A percentile compares a stretch with the other conserved stretches of the same genome.
Evolutionary conservation across 2,888 invertebrate genomes (phyloP).

Genomic region (Cotesia congregata): DNA sequence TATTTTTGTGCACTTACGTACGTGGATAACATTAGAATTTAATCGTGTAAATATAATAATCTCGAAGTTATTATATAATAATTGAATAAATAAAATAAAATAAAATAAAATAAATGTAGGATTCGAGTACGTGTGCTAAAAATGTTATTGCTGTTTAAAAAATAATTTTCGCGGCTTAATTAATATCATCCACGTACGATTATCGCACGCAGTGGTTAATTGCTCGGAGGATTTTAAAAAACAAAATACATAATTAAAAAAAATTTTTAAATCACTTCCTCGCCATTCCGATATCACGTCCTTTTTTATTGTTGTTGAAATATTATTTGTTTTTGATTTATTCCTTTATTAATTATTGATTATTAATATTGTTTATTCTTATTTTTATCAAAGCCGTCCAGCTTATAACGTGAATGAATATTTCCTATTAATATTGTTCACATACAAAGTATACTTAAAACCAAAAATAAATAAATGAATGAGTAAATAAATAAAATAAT

Average conservation of each 20-base stretch:
- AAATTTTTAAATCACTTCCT: constrained; percentile 33
- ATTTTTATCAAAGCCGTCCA: constrained; percentile 71
- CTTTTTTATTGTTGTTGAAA: constrained; percentile 47
- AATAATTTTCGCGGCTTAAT: constrained; percentile 5
- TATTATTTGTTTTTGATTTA: background rate
- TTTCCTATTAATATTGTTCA: constrained; percentile 67
- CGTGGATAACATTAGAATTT: constrained; percentile 43
- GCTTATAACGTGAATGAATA: constrained; percentile 68
- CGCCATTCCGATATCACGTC: constrained; percentile 59
- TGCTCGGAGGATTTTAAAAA: constrained; percentile 26
- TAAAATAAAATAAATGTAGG: background rate
- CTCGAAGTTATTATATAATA: constrained; percentile 34
- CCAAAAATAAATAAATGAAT: constrained; percentile 27
- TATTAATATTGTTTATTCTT: constrained; percentile 57
- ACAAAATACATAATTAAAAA: constrained; percentile 27
- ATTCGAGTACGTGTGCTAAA: background rate
- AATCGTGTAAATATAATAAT: constrained; percentile 40
- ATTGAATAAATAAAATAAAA: background rate
- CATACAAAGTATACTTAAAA: constrained; percentile 60
- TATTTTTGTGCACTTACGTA: constrained; percentile 46
- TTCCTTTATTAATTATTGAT: constrained; percentile 51
- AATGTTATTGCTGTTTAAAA: constrained; percentile 38
- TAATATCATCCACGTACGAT: constrained; percentile 18
- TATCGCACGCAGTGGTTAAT: constrained; percentile 34
- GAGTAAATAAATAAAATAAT: constrained; percentile 29